phyloP scores from a whole-genome alignment of 2,888 invertebrate genomes.

The Phortica okadai region DNA sequence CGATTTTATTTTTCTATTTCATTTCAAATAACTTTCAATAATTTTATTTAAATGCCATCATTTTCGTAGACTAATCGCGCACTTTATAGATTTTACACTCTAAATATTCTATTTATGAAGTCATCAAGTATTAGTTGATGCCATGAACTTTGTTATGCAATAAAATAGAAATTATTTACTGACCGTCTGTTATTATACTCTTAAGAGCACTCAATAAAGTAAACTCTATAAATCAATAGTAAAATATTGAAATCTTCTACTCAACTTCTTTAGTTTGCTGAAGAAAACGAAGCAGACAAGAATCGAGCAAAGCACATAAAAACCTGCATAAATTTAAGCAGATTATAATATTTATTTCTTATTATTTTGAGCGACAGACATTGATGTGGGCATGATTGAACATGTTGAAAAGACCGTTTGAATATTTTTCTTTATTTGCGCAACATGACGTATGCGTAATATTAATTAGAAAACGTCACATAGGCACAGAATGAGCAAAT shows the following conservation, averaged over 20 bases:
- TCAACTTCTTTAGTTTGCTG: not conserved
- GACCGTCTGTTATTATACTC: not conserved
- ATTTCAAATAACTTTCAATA: not conserved
- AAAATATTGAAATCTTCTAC: not conserved
- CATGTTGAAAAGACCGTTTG: not conserved
- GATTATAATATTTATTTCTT: slow-evolving; percentile 29
- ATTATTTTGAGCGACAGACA: slow-evolving; percentile 10
- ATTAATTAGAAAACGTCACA: not conserved
- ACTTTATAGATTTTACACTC: no score
- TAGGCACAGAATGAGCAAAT: not conserved
- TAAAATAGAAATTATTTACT: not conserved
- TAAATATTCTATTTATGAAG: not conserved
- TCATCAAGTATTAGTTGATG: not conserved
- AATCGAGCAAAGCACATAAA: slow-evolving; percentile 12
- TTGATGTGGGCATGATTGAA: slow-evolving; percentile 14
- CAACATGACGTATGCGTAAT: slow-evolving; percentile 8
- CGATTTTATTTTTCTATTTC: not conserved
- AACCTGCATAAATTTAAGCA: slow-evolving; percentile 26
- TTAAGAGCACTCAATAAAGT: not conserved
- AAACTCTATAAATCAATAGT: slow-evolving; percentile 10
- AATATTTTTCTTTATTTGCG: not conserved
- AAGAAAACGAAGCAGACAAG: not conserved
- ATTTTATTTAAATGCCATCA: not conserved
- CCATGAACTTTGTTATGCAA: not conserved
- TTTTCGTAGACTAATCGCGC: no score